A percentile compares a stretch with the other conserved stretches of the same genome.
phyloP scores from a whole-genome alignment of 2,113 vertebrate species.

The Rhea americana region DNA sequence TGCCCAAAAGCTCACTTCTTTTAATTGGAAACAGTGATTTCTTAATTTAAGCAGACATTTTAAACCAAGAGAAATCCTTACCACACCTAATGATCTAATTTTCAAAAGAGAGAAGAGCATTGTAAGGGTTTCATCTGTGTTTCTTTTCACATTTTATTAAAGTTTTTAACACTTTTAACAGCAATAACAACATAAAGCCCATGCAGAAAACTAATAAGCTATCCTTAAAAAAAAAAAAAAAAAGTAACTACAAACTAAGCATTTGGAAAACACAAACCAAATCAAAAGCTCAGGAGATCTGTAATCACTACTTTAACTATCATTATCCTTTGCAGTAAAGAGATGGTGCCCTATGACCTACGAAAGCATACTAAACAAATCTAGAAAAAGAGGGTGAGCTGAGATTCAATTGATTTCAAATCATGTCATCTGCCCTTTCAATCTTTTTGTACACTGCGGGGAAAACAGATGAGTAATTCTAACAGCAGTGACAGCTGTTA shows the following conservation, averaged over 20 bases:
- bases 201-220: not conserved
- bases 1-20: not conserved
- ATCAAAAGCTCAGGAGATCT: not conserved
- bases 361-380: not conserved
- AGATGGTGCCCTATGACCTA: not conserved
- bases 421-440: not conserved
- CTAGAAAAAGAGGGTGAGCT: not conserved
- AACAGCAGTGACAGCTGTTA: not conserved
- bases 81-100: not conserved
- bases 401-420: not conserved
- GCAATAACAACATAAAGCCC: not conserved
- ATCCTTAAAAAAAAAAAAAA: not conserved
- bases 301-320: not conserved
- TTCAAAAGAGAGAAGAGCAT: not conserved
- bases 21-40: not conserved
- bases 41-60: not conserved
- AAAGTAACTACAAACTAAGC: not conserved
- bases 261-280: not conserved
- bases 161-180: not conserved
- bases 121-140: not conserved
- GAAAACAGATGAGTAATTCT: not conserved
- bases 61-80: not conserved
- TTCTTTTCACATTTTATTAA: not conserved
- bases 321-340: not conserved
- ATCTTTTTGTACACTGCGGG: not conserved